Conservation (phyloP, 2,113 vertebrate genomes). For the Cettia cetti region DNA sequence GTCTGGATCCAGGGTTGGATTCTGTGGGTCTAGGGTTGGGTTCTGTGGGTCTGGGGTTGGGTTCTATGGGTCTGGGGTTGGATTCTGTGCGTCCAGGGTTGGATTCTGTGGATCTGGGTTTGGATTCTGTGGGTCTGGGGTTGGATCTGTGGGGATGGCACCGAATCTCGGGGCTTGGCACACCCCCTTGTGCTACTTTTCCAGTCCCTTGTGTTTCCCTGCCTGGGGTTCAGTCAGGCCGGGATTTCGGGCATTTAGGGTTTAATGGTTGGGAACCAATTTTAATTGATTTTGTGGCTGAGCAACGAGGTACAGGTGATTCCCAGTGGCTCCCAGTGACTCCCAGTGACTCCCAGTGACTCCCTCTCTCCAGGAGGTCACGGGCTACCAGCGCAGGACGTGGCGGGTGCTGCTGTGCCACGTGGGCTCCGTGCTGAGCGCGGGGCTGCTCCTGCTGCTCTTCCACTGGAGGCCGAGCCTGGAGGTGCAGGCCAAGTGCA, state of each 20-base stretch:
- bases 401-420: background rate
- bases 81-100: no score
- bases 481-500: background rate
- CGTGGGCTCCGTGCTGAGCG: background rate
- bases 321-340: no score
- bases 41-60: no score
- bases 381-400: fast-evolving
- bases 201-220: background rate
- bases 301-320: background rate
- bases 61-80: no score
- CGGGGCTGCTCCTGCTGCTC: background rate
- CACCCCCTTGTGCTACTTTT: fast-evolving
- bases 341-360: background rate
- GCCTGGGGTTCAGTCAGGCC: fast-evolving
- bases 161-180: background rate
- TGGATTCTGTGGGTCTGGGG: no score
- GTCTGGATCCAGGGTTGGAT: no score
- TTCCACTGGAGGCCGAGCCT: background rate
- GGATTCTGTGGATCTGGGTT: no score
- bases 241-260: background rate
- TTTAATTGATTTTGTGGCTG: background rate
- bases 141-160: background rate
- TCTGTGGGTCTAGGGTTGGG: background rate
- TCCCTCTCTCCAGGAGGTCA: background rate
- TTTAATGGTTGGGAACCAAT: fast-evolving